Conservation (phyloP, 2,113 vertebrate genomes). For the Cynoglossus semilaevis region DNA sequence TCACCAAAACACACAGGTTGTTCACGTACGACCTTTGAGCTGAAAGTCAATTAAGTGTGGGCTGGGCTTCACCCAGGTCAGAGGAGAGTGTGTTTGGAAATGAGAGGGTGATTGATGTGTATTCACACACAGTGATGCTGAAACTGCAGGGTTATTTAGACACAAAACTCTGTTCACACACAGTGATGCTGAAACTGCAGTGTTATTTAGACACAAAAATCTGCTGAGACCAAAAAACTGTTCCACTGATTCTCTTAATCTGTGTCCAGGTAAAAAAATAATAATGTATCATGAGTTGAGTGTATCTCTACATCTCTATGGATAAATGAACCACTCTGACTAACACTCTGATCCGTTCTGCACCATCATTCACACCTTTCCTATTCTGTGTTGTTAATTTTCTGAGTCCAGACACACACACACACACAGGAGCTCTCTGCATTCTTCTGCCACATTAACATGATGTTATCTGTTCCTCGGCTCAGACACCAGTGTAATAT, state of each 20-base stretch:
- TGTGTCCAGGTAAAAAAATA: too few species aligned
- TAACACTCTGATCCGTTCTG: too few species aligned
- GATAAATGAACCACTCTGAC: too few species aligned
- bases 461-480: background rate
- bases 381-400: too few species aligned
- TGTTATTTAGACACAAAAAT: too few species aligned
- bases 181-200: slow-evolving; percentile 17
- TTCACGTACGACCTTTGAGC: background rate
- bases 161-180: slow-evolving; percentile 1
- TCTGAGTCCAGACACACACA: background rate
- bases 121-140: slow-evolving; percentile 24
- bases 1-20: slow-evolving; percentile 5
- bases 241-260: too few species aligned
- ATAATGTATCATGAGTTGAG: too few species aligned
- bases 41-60: slow-evolving; percentile 22
- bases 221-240: too few species aligned
- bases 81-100: slow-evolving; percentile 19
- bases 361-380: too few species aligned
- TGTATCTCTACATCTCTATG: too few species aligned
- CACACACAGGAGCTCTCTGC: background rate
- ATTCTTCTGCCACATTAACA: background rate
- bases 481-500: background rate
- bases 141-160: background rate
- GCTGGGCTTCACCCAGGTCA: background rate
- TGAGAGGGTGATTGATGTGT: slow-evolving; percentile 2